Percentiles rank a stretch among this genome's conserved stretches.
Evolutionary conservation across 1,140 invertebrate genomes (phyloP).

Genomic region (Polypedilum pembai): DNA sequence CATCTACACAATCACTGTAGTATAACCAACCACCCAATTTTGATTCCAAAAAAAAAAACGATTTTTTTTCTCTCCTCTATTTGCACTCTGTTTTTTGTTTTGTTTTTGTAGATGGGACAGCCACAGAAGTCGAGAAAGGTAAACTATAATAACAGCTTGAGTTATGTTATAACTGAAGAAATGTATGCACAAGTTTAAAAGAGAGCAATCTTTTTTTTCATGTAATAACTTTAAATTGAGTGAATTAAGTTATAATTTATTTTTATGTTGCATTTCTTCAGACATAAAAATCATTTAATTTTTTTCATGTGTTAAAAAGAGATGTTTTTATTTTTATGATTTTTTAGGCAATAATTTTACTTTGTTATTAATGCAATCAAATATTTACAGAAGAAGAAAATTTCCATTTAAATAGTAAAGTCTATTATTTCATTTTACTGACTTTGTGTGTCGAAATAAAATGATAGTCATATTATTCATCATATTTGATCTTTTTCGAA

Average conservation of each 20-base stretch:
- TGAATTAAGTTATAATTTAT: neutral
- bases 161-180: conserved; percentile 26
- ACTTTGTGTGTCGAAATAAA: no score
- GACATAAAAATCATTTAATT: conserved; percentile 2
- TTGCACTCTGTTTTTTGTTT: neutral
- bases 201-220: neutral
- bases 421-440: no score
- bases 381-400: neutral
- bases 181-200: conserved; percentile 27
- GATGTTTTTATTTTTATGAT: neutral
- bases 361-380: conserved; percentile 19
- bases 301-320: neutral
- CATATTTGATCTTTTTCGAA: no score
- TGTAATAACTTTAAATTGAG: conserved; percentile 7
- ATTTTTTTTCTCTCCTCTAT: neutral
- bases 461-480: no score
- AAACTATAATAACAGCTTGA: conserved; percentile 23
- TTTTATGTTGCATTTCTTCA: neutral
- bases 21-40: neutral
- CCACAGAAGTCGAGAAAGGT: conserved; percentile 24
- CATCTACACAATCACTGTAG: neutral
- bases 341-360: neutral
- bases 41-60: neutral
- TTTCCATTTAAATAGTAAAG: neutral
- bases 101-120: conserved; percentile 25